Conservation (phyloP, 1,140 invertebrate genomes). For the Bombus affinis region DNA sequence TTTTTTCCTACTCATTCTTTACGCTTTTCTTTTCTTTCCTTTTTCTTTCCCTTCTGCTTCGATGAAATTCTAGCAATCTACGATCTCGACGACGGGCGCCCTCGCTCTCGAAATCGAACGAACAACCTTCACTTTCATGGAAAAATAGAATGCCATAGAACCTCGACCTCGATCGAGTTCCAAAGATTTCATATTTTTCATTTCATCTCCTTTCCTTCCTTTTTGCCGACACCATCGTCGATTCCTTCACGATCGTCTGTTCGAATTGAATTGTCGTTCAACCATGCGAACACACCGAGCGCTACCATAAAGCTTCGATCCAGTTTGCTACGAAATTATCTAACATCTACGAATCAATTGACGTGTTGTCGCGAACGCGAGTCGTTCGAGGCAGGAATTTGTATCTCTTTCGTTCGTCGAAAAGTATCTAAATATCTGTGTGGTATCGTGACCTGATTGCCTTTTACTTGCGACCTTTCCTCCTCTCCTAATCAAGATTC, state of each 20-base stretch:
- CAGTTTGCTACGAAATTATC: constrained; percentile 51
- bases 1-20: neutral
- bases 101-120: constrained; percentile 40
- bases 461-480: constrained; percentile 39
- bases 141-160: constrained; percentile 20
- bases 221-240: constrained; percentile 8
- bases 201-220: neutral
- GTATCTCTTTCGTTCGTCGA: constrained; percentile 27
- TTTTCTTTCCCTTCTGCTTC: constrained; percentile 21
- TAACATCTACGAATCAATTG: constrained; percentile 66
- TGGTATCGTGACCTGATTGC: constrained; percentile 54
- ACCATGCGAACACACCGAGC: constrained; percentile 38
- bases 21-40: neutral
- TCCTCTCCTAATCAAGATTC: neutral
- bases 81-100: constrained; percentile 64
- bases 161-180: constrained; percentile 40
- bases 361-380: constrained; percentile 61
- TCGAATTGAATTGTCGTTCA: constrained; percentile 24
- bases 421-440: constrained; percentile 45
- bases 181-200: neutral
- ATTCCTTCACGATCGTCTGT: constrained; percentile 22
- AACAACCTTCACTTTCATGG: constrained; percentile 17
- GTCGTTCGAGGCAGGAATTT: constrained; percentile 53
- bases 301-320: constrained; percentile 57
- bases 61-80: constrained; percentile 48